Evolutionary conservation across 2,888 invertebrate species (phyloP).

Genomic region (Dromius quadrimaculatus): DNA sequence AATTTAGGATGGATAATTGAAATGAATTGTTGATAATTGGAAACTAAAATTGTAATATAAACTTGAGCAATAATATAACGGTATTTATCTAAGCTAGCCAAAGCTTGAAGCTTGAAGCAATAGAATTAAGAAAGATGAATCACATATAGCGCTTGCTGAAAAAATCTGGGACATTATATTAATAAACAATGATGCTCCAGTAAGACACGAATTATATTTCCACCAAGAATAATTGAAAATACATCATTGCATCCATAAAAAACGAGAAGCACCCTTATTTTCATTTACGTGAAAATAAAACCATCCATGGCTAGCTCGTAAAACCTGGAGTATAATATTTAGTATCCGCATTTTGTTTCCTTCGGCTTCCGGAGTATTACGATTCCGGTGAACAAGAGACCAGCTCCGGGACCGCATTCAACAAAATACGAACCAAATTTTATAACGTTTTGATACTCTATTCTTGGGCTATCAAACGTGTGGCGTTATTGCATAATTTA

Average conservation of each 20-base stretch:
- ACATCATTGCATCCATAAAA: conserved; percentile 5
- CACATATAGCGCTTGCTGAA: not conserved
- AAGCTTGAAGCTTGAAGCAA: too few relatives aligned
- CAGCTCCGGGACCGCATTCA: not conserved
- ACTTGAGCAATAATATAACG: too few relatives aligned
- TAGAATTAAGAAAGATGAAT: not conserved
- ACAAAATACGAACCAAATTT: conserved; percentile 44
- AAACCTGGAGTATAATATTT: conserved; percentile 17
- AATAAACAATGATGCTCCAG: not conserved
- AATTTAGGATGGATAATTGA: too few relatives aligned
- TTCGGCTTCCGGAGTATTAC: conserved; percentile 7
- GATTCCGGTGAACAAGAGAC: conserved; percentile 12
- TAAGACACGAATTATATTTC: not conserved
- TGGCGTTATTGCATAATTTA: conserved; percentile 35
- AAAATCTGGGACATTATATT: not conserved
- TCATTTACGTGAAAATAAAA: conserved; percentile 28
- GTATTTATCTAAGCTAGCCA: too few relatives aligned
- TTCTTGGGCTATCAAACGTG: conserved; percentile 41
- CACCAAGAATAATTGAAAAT: not conserved
- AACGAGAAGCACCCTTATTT: conserved; percentile 11
- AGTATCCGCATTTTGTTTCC: conserved; percentile 14
- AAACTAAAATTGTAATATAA: too few relatives aligned
- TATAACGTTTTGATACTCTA: conserved; percentile 44
- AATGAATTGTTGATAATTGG: too few relatives aligned
- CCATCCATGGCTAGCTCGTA: conserved; percentile 22